Evolutionary conservation across 2,113 vertebrate genomes (phyloP), one percentile per base, ranked within the genome.

Genomic region (Oryzias curvinotus): DNA sequence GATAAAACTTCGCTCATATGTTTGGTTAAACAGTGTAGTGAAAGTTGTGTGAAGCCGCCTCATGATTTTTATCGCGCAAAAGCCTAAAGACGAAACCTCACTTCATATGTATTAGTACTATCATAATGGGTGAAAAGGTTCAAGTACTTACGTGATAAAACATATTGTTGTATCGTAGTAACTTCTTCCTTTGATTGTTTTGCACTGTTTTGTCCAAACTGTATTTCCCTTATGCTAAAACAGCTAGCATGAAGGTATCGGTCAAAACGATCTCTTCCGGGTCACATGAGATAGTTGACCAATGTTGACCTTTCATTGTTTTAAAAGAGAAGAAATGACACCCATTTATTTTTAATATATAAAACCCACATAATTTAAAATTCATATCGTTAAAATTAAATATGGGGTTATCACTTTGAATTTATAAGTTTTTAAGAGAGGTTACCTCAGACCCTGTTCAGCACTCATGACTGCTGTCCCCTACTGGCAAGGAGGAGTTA

Each of bases 131-230:
- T 14, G 0, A 28, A 14, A 7, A 57, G 57, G 3, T 43, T 3
- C 10, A 36, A 36, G 50, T 56, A 82, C 88, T 84, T 76, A 90
- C 88, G 67, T 90, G 88, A 23, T 90, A 90, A 85, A 90, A 90
- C 88, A 90, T 90, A 14, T 48, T 25, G 5, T 4, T 12, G 3
- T 18, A 23, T 5, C n/a, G n/a, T n/a, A n/a, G 45, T 13, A 19
- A 4, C 7, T 45, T 12, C 15, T 52, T 17, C 42, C 5, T 26
- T 43, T 14, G 19, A 4, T 42, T 51, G 3, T 57, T 51, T 62
- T 51, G 3, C n/a, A 19, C n/a, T 16, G 28, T 55, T 14, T 15
- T 12, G 42, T 12, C 30, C 30, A 28, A 68, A 43, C 1, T 0
- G 18, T n/a, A 3, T 57, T 23, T 12, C 36, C 36, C 36, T 36